Evolutionary conservation across 2,113 vertebrate genomes (phyloP).

Genomic region (Psittacara wagleri): DNA sequence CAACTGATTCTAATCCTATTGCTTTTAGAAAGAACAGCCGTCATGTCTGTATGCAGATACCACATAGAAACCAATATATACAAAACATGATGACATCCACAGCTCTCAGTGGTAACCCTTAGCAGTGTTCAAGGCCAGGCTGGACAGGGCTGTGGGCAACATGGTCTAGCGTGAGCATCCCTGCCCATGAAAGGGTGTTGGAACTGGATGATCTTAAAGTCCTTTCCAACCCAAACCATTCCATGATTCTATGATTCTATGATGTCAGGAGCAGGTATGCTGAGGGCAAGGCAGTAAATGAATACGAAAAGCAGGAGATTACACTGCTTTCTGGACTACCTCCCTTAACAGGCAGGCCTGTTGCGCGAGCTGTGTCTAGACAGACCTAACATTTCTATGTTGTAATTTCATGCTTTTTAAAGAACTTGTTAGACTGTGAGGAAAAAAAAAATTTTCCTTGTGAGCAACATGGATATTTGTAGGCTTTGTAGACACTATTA

Average conservation of each 20-base stretch:
- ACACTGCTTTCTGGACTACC: constrained; percentile 44
- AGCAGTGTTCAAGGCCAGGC: neutral
- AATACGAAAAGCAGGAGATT: neutral
- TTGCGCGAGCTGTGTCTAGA: constrained; percentile 55
- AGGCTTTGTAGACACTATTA: neutral
- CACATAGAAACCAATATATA: neutral
- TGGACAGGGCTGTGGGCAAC: neutral
- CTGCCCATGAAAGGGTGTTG: neutral
- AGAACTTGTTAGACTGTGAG: neutral
- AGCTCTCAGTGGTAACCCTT: neutral
- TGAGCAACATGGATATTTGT: neutral
- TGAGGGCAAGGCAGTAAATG: constrained; percentile 24
- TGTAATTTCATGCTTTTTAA: neutral
- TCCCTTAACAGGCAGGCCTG: constrained; percentile 64
- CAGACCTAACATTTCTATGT: constrained; percentile 40
- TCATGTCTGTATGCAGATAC: neutral
- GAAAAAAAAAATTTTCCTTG: neutral
- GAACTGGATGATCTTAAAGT: neutral
- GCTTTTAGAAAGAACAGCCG: neutral
- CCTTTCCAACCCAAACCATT: neutral
- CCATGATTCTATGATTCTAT: neutral
- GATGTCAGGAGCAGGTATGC: neutral
- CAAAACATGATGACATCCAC: neutral
- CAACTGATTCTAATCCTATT: neutral
- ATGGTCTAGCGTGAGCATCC: neutral